Conservation (phyloP, 2,113 vertebrate genomes). For the Turdus rufiventris region DNA sequence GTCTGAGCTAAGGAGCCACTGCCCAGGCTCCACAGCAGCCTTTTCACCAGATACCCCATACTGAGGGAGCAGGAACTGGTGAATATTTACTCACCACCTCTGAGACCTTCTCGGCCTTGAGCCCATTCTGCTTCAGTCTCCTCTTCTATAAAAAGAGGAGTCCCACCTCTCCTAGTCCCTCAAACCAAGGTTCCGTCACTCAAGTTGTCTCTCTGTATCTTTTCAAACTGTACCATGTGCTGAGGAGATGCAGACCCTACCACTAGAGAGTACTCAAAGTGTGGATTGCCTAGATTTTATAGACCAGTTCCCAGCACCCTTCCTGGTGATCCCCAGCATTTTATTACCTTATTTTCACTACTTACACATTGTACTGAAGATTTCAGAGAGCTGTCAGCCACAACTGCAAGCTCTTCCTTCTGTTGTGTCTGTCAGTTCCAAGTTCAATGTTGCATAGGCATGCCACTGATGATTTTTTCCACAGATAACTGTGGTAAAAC, state of each 20-base stretch:
- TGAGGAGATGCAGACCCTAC: background rate
- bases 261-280: background rate
- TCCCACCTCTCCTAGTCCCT: background rate
- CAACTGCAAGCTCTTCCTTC: background rate
- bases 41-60: background rate
- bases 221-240: background rate
- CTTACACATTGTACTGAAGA: background rate
- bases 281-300: background rate
- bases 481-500: background rate
- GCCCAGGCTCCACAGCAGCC: background rate
- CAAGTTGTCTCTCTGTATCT: background rate
- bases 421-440: background rate
- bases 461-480: background rate
- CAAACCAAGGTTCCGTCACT: background rate
- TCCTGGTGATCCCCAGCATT: background rate
- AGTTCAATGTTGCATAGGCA: background rate
- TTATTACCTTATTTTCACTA: background rate
- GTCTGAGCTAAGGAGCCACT: background rate
- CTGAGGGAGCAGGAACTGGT: background rate
- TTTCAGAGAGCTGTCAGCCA: background rate
- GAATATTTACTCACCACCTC: background rate
- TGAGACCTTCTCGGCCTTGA: background rate
- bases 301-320: background rate
- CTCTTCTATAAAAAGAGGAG: background rate
- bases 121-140: background rate